These are phyloP conservation scores for Parelbella ahira DNA, from an alignment of 2,888 invertebrate species.

Conservation along the genomic window DNA sequence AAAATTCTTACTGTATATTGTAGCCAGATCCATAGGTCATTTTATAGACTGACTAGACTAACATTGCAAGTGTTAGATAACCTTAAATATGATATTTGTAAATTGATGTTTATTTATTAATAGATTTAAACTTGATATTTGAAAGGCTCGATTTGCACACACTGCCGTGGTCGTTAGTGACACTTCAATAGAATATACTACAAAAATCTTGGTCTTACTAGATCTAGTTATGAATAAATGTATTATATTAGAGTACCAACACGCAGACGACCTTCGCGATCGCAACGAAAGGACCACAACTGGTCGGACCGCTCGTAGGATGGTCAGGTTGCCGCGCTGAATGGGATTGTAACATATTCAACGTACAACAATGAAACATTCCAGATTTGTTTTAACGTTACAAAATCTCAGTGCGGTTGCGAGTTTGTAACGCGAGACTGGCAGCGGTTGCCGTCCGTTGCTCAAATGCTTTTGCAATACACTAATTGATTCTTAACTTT, in stretches of 20 bases:
- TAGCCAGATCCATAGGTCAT: no score
- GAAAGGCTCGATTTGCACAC: no score
- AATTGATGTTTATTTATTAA: no score
- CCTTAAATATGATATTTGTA: no score
- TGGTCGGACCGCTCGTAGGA: constrained; percentile 12
- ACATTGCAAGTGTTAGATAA: no score
- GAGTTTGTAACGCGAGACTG: constrained; percentile 16
- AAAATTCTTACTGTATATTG: no score
- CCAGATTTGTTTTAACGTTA: constrained; percentile 3
- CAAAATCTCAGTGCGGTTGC: constrained; percentile 13
- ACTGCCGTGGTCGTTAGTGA: no score
- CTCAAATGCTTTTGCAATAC: constrained; percentile 7
- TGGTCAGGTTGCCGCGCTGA: constrained; percentile 14
- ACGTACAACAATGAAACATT: constrained; percentile 9
- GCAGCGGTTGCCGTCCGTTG: constrained; percentile 4
- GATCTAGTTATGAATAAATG: no score
- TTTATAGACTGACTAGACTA: no score
- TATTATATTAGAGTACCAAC: background rate
- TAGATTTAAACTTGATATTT: no score
- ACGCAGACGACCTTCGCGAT: constrained; percentile 17
- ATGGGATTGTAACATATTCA: constrained; percentile 1
- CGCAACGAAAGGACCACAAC: constrained; percentile 3
- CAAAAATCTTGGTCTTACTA: no score
- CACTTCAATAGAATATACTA: no score
- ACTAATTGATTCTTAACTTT: background rate